Evolutionary conservation across 2,888 invertebrate genomes (phyloP), one percentile per base, ranked within the genome.

Genomic region (Gastrophysa polygoni): DNA sequence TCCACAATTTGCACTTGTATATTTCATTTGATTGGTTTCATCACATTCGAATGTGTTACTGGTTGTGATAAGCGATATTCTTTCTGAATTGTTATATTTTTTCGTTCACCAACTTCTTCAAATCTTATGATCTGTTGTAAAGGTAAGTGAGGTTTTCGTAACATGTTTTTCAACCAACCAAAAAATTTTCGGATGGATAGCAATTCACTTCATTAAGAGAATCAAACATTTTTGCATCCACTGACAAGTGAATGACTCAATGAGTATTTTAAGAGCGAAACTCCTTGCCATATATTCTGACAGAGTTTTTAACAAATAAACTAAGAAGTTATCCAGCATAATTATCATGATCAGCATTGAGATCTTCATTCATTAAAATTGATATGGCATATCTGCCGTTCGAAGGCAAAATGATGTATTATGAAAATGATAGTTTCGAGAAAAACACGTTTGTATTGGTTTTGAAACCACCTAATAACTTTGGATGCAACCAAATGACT

Each of bases 321-420:
- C 14, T 14, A 11, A 69, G 47, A 18, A 68, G 38, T n/a, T 59
- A 43, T 20, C 59, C 28, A 21, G 69, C 68, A 66, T 64, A 68
- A 10, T 46, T 32, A 59, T 68, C 66, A 48, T 60, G 63, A n/a
- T 63, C 11, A 28, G 49, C 18, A 56, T 69, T 68, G 11, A 69
- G 49, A 4, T 54, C 28, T 49, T 52, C 21, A 56, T 29, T 52
- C 17, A 66, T 14, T 48, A 70, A 58, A 54, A 70, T 69, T 6
- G 65, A 57, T 1, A 69, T 52, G 14, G 48, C 69, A 63, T 59
- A 69, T 61, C n/a, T n/a, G n/a, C n/a, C n/a, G n/a, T n/a, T n/a
- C n/a, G n/a, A n/a, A n/a, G n/a, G n/a, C n/a, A n/a, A n/a, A n/a
- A n/a, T n/a, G n/a, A n/a, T n/a, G n/a, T n/a, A n/a, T n/a, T n/a